Percentiles rank a stretch among this genome's conserved stretches.
Evolutionary conservation across 1,140 invertebrate genomes (phyloP).

Genomic region (Periplaneta americana): DNA sequence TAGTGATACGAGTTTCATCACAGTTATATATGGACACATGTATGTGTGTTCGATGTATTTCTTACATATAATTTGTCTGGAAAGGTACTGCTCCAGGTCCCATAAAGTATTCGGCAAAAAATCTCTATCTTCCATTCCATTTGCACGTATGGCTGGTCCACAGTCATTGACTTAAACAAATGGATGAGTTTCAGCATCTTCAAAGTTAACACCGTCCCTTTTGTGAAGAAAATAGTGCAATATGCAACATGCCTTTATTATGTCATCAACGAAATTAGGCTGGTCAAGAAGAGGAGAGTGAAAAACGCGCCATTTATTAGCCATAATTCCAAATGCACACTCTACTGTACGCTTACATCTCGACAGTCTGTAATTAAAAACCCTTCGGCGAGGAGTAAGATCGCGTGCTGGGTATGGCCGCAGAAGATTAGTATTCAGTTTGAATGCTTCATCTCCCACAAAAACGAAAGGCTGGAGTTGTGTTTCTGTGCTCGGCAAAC

Average conservation of each 20-base stretch:
- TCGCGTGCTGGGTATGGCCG: too few species aligned
- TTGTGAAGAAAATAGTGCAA: constrained; percentile 27
- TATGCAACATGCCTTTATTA: constrained; percentile 28
- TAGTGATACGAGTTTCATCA: too few species aligned
- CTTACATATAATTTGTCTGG: neutral
- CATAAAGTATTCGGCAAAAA: neutral
- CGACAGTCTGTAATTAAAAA: constrained; percentile 29
- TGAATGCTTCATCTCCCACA: constrained; percentile 29
- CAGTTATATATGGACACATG: too few species aligned
- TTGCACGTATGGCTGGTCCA: neutral
- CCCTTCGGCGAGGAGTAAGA: constrained; percentile 23
- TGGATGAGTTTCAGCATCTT: neutral
- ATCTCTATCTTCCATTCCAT: neutral
- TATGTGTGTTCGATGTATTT: too few species aligned
- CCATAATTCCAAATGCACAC: constrained; percentile 31
- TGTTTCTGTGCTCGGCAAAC: constrained; percentile 20
- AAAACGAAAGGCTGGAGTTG: constrained; percentile 18
- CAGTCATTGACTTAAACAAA: neutral
- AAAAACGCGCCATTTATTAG: constrained; percentile 31
- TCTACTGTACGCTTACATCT: constrained; percentile 26
- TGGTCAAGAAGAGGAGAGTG: constrained; percentile 25
- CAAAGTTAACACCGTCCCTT: neutral
- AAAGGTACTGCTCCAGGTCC: neutral
- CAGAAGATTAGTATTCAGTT: too few species aligned
- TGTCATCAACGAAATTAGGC: constrained; percentile 21